Base-by-base conservation (phyloP, 2,113 vertebrate genomes). In the Tylochromis polylepis region DNA sequence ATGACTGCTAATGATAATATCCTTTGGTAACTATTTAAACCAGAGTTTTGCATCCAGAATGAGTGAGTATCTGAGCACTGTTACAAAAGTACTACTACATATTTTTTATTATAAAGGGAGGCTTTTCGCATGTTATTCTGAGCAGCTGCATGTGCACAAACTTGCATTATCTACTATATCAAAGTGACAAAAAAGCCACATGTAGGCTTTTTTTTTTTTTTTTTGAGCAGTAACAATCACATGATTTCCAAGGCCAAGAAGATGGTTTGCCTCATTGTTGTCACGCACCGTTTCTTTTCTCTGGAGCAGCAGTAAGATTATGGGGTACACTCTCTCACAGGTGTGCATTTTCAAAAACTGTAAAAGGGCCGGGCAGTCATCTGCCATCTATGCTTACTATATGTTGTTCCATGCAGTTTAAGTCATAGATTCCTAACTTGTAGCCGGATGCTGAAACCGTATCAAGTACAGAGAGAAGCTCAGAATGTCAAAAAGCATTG, bases 1-100 rank as follows among this genome's bases (percentile, higher is more conserved):
- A 91, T 88, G 22, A 78, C 43, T 38, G 41, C 84, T 93, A 86
- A 90, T 89, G 90, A 92, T 88, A 62, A 83, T 16, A 36, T 75
- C 18, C 29, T 78, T 72, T 49, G 34, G 22, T 75, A 62, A 85
- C 41, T 72, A 55, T 75, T 62, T 6, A 5, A 81, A 67, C 78
- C 5, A 18, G 79, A 80, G 51, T 36, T 85, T 53, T 81, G 31
- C 67, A 22, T 18, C 79, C 22, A 0, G 31, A 16, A 27, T 27
- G 81, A 20, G 79, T 60, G 46, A 70, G 60, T 49, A 24, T 2
- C 49, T 6, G 18, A 53, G 46, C 72, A 77, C 36, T 14, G 18
- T 46, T 20, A 49, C 38, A n/a, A 20, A 81, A 58, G 60, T 11
- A 29, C 1, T 49, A 29, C 1, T 57, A 59, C 8, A n/a, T 20